Base-by-base conservation (phyloP, 2,113 vertebrate genomes). In the Ptilorrhoa leucosticta region DNA sequence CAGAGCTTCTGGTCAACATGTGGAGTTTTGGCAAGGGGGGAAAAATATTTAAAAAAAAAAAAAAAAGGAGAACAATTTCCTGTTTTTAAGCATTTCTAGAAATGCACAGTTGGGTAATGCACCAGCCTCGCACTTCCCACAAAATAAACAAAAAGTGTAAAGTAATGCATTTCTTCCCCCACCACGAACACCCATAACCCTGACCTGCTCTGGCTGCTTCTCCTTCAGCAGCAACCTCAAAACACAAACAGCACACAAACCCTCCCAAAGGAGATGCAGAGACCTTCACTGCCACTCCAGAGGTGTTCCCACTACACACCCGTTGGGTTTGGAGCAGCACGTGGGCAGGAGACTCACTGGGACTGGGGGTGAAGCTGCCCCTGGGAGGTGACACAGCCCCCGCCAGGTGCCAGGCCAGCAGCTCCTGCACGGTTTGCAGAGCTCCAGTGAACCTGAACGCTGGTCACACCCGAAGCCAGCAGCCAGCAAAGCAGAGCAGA, bases 1-100 rank as follows among this genome's bases (percentile, higher is more conserved):
- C 92, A 65, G 37, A 92, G 66, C 19, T 57, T 85, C 58, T 44
- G 58, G 87, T 90, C 84, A 80, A 77, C 51, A 50, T 65, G 83
- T 58, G 56, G 75, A 80, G 76, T 91, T 95, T 91, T 35, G 72
- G 61, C 44, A 71, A 48, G 58, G 4, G 6, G 3, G 8, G 11
- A 7, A 3, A 7, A 14, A 28, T n/a, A 17, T 19, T 9, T 54
- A 20, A 27, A 47, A n/a, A 47, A 71, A 33, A 50, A 54, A 54
- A 48, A 51, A 39, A 76, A 33, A 10, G 42, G 73, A 70, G 70
- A 51, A 90, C 33, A 20, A 60, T 92, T 94, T 93, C 94, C 96
- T 97, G 95, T n/a, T 96, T 94, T 96, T 65, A 96, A 97, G 94
- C 92, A 73, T 91, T 93, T 93, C 92, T 94, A 96, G 92, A 95